Percentiles rank a stretch among this genome's conserved stretches.
Evolutionary conservation across 2,797 vertebrate species (phyloP).

Genomic region (Etheostoma nigrum): DNA sequence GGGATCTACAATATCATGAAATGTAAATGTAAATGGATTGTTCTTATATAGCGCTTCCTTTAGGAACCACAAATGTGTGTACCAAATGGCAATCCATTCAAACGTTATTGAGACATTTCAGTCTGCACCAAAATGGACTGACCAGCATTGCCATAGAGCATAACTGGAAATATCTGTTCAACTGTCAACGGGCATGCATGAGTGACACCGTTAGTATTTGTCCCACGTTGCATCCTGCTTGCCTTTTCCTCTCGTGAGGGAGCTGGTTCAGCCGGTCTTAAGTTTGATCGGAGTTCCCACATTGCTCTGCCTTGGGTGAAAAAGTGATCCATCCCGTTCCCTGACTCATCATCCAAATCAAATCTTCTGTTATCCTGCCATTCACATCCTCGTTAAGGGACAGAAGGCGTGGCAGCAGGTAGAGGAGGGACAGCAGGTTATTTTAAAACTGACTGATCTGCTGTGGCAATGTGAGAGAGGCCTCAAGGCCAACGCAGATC

Average conservation of each 20-base stretch:
- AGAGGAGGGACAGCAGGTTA: constrained; percentile 35
- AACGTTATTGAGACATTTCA: neutral
- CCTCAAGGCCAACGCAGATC: neutral
- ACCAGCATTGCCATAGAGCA: neutral
- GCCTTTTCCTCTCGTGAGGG: constrained; percentile 31
- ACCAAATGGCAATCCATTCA: neutral
- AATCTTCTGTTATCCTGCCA: constrained; percentile 35
- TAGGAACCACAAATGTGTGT: too few relatives aligned
- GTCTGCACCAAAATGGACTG: neutral
- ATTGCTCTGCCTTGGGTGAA: constrained; percentile 44
- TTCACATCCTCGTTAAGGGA: constrained; percentile 22
- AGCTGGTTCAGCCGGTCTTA: constrained; percentile 74
- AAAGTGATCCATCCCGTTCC: constrained; percentile 59
- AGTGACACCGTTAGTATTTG: constrained; percentile 14
- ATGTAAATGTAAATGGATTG: neutral
- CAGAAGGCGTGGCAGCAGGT: constrained; percentile 44
- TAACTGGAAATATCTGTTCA: neutral
- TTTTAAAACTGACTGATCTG: constrained; percentile 19
- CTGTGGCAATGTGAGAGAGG: constrained; percentile 19
- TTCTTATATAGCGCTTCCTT: neutral
- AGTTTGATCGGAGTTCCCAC: constrained; percentile 56
- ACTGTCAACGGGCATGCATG: neutral
- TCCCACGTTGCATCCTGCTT: constrained; percentile 54
- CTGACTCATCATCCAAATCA: constrained; percentile 63
- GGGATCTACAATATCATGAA: neutral